phyloP scores from a whole-genome alignment of 2,113 vertebrate species.

The Periophthalmus modestus region DNA sequence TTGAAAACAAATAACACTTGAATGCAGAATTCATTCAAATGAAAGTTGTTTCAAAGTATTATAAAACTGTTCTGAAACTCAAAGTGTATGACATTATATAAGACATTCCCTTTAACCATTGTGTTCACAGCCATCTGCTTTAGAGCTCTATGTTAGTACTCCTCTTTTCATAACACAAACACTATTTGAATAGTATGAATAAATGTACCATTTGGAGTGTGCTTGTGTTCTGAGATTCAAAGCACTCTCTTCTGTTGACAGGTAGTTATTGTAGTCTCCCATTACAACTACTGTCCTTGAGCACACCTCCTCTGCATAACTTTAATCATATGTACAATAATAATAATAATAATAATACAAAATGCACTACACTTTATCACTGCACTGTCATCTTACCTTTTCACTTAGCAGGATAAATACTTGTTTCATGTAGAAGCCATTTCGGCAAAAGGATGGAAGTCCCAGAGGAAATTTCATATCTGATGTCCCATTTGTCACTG shows the following conservation, averaged over 20 bases:
- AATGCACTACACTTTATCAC: constrained; percentile 35
- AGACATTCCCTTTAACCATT: not conserved
- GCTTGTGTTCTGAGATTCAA: constrained; percentile 21
- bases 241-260: constrained; percentile 28
- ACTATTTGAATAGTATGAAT: constrained; percentile 12
- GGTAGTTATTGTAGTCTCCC: constrained; percentile 21
- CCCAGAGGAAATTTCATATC: constrained; percentile 73
- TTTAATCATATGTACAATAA: constrained; percentile 47
- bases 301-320: constrained; percentile 27
- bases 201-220: constrained; percentile 19
- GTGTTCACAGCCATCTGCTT: not conserved
- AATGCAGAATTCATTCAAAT: not conserved
- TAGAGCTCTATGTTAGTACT: not conserved
- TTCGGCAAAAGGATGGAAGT: constrained; percentile 61
- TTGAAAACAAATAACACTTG: not conserved
- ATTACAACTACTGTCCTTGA: constrained; percentile 42
- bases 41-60: not conserved
- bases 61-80: not conserved
- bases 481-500: constrained; percentile 70
- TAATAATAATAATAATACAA: constrained; percentile 40
- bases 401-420: constrained; percentile 70
- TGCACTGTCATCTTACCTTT: constrained; percentile 49
- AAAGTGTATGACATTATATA: not conserved
- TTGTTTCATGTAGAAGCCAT: constrained; percentile 59
- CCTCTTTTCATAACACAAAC: constrained; percentile 1